These are phyloP conservation scores for Clistopyga incitator DNA, from an alignment of 2,888 invertebrate species.

Conservation along the genomic window DNA sequence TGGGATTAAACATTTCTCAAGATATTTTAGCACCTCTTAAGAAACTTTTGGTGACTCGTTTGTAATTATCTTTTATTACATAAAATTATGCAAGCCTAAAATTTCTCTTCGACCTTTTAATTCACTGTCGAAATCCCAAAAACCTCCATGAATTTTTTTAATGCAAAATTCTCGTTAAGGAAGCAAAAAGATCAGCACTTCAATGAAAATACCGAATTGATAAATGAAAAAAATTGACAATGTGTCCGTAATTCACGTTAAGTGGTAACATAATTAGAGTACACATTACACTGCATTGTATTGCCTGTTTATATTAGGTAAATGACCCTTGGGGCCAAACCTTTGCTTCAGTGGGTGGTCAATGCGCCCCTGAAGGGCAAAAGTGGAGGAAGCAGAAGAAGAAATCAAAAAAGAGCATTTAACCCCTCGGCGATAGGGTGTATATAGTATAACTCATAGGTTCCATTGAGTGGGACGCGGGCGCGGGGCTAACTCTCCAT, in stretches of 20 bases:
- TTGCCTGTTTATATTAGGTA: not conserved
- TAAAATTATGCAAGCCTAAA: too few relatives aligned
- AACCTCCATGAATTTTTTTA: too few relatives aligned
- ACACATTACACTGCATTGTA: too few relatives aligned
- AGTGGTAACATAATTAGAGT: not conserved
- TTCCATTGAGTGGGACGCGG: slow-evolving; percentile 59
- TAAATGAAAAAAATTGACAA: too few relatives aligned
- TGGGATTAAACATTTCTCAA: not conserved
- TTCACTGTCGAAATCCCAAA: too few relatives aligned
- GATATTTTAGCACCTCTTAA: too few relatives aligned
- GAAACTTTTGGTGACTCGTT: too few relatives aligned
- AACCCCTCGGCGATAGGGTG: slow-evolving; percentile 76
- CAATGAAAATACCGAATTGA: too few relatives aligned
- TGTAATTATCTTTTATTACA: too few relatives aligned
- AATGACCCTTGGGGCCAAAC: slow-evolving; percentile 27
- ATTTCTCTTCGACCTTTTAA: too few relatives aligned
- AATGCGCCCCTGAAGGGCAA: slow-evolving; percentile 51
- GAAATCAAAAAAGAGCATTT: slow-evolving; percentile 81
- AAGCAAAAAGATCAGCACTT: too few relatives aligned
- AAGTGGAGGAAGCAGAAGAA: slow-evolving; percentile 48
- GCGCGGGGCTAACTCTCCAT: slow-evolving; percentile 74
- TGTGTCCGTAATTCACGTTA: not conserved
- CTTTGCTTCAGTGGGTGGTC: slow-evolving; percentile 67
- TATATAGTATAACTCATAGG: slow-evolving; percentile 55
- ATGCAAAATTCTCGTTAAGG: too few relatives aligned